Base-by-base conservation (phyloP, 2,888 invertebrate genomes). In the Loripinus fragilis region DNA sequence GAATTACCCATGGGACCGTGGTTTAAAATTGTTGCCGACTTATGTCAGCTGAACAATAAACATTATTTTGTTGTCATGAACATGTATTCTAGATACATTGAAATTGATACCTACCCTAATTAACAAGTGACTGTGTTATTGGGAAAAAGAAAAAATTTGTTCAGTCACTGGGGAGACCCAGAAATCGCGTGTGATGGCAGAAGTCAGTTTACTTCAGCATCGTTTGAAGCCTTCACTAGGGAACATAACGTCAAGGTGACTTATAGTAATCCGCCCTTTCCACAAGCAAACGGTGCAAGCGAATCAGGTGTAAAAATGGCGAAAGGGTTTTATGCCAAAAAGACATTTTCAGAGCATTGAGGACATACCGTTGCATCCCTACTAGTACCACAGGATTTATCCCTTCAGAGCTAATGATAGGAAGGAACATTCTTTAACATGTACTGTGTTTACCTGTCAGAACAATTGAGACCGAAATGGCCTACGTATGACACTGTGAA, bases 241-340 rank as follows among this genome's bases (percentile, higher is more conserved):
- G 25, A 76, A 8, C 81, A 71, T 28, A 68, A 70, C 7, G 71
- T 83, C 48, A 35, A 15, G 1, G 74, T 68, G 25, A 41, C 48
- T 15, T 52, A 64, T n/a, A 67, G 71, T 0, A 70, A 64, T 55
- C 78, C 79, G 1, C 71, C 78, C 64, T 70, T 75, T 25, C 78
- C 76, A 1, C 74, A 78, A 68, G 50, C 77, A 15, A 83, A 81
- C 52, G 82, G 81, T 0, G 75, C 76, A 52, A 78, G 76, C 2
- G 81, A 83, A 42, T 73, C 76, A 17, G 81, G 45, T 0, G 85
- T 86, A 0, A 76, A 80, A 50, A 83, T 74, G 33, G 74, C 78
- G 0, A 81, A 81, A 52, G 2, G 48, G 8, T 12, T 78, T 85
- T 23, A 28, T 85, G 8, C 3, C 80, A 80, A 28, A 60, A 72